A percentile compares a stretch with the other conserved stretches of the same genome.
Conservation (phyloP, 2,797 vertebrate species). For the Gobionotothen gibberifrons region DNA sequence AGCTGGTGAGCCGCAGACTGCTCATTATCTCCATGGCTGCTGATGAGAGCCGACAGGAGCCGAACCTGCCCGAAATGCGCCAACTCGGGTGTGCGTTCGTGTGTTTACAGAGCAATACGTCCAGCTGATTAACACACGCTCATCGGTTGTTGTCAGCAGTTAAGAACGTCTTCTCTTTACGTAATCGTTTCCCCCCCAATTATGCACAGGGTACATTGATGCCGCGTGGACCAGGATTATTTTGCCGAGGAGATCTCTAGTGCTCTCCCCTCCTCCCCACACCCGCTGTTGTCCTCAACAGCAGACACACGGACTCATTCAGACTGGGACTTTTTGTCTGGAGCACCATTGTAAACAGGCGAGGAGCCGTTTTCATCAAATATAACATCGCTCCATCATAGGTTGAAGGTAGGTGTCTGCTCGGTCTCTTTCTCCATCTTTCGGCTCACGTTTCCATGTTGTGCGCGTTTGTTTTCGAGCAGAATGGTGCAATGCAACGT, state of each 20-base stretch:
- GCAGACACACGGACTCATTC: conserved; percentile 46
- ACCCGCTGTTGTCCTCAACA: conserved; percentile 51
- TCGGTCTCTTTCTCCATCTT: conserved; percentile 39
- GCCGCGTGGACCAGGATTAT: conserved; percentile 65
- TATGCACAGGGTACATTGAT: conserved; percentile 53
- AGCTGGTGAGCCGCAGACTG: conserved; percentile 42
- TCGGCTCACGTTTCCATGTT: conserved; percentile 57
- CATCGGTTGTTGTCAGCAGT: background rate
- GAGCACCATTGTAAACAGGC: conserved; percentile 54
- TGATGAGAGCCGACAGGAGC: conserved; percentile 63
- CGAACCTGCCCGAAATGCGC: conserved; percentile 64
- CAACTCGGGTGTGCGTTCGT: conserved; percentile 36
- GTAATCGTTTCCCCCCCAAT: conserved; percentile 66
- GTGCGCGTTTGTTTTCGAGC: conserved; percentile 53
- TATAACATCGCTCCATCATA: conserved; percentile 39
- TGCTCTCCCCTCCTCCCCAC: conserved; percentile 55
- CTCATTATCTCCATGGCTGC: conserved; percentile 64
- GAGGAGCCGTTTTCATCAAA: conserved; percentile 55
- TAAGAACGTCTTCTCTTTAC: conserved; percentile 62
- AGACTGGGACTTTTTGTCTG: conserved; percentile 40
- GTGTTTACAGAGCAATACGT: conserved; percentile 30
- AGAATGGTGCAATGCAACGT: conserved; percentile 83
- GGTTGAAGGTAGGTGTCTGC: conserved; percentile 68
- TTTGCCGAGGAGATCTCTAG: conserved; percentile 48
- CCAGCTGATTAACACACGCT: background rate